Conservation (phyloP, 2,797 vertebrate species). For the Hipposideros larvatus region DNA sequence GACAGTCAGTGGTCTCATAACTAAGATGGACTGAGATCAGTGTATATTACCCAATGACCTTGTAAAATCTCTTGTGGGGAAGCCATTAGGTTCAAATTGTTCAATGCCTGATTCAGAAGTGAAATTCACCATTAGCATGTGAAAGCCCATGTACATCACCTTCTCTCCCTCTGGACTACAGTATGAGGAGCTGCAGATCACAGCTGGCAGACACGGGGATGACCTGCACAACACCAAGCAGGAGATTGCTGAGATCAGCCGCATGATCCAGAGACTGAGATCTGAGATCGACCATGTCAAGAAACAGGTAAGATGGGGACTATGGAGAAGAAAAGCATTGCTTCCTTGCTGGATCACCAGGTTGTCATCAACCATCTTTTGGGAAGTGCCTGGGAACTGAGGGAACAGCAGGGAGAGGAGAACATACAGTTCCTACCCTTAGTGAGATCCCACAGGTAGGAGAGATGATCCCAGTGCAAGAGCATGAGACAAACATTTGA, state of each 20-base stretch:
- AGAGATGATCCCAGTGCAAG: neutral
- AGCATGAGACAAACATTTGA: accelerated
- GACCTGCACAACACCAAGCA: conserved; percentile 90
- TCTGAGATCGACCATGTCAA: conserved; percentile 94
- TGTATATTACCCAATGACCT: too few relatives aligned
- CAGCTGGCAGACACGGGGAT: conserved; percentile 82
- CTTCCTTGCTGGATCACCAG: neutral
- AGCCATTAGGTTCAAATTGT: neutral
- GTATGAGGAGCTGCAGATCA: conserved; percentile 88
- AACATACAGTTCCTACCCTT: too few relatives aligned
- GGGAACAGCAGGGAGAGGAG: neutral
- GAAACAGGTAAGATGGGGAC: conserved; percentile 91
- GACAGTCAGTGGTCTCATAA: neutral
- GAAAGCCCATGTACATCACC: neutral
- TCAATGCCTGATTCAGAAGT: neutral
- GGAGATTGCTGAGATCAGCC: conserved; percentile 94
- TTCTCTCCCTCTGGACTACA: neutral
- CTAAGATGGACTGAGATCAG: neutral
- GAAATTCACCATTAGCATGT: accelerated
- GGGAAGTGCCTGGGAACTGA: too few relatives aligned
- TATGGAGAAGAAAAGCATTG: accelerated
- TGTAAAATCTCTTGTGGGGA: neutral
- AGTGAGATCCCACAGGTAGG: neutral
- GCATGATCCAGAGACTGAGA: conserved; percentile 94
- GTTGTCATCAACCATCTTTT: too few relatives aligned